Evolutionary conservation across 1,140 invertebrate species (phyloP).

Genomic region (Trichonephila clavipes): DNA sequence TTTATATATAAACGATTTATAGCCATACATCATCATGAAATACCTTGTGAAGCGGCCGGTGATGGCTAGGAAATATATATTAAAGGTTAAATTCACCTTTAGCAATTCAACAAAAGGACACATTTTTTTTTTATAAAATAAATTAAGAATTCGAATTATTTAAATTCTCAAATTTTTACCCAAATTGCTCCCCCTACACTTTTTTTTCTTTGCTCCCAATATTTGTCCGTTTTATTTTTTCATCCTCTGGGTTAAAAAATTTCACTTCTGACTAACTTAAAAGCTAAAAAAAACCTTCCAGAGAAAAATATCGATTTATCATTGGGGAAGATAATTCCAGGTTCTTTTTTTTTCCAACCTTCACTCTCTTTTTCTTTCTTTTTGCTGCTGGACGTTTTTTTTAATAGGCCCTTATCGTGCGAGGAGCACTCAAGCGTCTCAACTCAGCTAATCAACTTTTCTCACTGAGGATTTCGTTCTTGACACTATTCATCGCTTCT

Average conservation of each 20-base stretch:
- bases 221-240: background rate
- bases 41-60: too few relatives aligned
- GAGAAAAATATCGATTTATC: constrained; percentile 20
- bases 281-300: background rate
- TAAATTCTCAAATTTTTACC: background rate
- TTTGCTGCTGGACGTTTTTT: background rate
- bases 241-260: background rate
- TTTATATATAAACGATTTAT: too few relatives aligned
- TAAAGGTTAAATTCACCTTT: too few relatives aligned
- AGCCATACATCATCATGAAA: too few relatives aligned
- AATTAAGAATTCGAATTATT: background rate
- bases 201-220: background rate
- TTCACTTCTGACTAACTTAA: background rate
- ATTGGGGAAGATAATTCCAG: constrained; percentile 15
- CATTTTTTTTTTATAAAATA: background rate
- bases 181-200: background rate
- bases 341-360: background rate
- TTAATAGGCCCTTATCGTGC: constrained; percentile 35
- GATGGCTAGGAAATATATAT: too few relatives aligned
- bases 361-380: background rate
- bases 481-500: constrained; percentile 34
- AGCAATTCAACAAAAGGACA: too few relatives aligned
- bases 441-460: constrained; percentile 51
- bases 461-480: constrained; percentile 38
- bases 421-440: constrained; percentile 42